Evolutionary conservation across 2,113 vertebrate species (phyloP), one percentile per base, ranked within the genome.

Genomic region (Nansenia antarctica): DNA sequence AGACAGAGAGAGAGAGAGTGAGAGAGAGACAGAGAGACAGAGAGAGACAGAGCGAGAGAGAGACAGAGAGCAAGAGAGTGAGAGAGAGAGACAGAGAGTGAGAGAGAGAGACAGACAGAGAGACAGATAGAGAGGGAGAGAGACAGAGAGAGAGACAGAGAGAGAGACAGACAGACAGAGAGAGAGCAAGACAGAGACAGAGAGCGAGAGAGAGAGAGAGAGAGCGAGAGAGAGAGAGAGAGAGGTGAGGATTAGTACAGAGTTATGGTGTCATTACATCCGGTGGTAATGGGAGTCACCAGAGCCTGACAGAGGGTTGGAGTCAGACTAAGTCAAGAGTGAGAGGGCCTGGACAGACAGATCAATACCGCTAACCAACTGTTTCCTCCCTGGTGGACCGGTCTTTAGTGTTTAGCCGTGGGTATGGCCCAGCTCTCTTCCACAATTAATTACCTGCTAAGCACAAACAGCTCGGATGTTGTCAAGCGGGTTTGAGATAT

Each of bases 341-440:
- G 7, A 35, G 31, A 15, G 1, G 32, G 29, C 8, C 2, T 2
- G 31, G 63, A 53, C 45, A 5, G 11, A 15, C n/a, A 6, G 6
- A 65, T 65, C 47, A 22, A 65, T 65, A 53, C 2, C 15, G 18
- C 53, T 52, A 59, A 47, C 26, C 27, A 61, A 61, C 18, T 37
- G n/a, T 59, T 47, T 27, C 30, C 42, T 47, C 55, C 55, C 12
- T 31, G 57, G 2, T n/a, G 20, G 39, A n/a, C 22, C 2, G n/a
- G 29, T 32, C 24, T 58, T 58, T 62, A 62, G 22, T 39, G 34
- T 22, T 42, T 15, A n/a, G 14, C 55, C 27, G 14, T 58, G 7
- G 11, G 18, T 1, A 42, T n/a, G n/a, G 18, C n/a, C 45, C n/a
- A 7, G 9, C 45, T 49, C 45, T 49, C n/a, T 18, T 49, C 45